These are phyloP conservation scores for Cyrtorhinus lividipennis DNA, from an alignment of 1,140 invertebrate species.

Conservation along the genomic window DNA sequence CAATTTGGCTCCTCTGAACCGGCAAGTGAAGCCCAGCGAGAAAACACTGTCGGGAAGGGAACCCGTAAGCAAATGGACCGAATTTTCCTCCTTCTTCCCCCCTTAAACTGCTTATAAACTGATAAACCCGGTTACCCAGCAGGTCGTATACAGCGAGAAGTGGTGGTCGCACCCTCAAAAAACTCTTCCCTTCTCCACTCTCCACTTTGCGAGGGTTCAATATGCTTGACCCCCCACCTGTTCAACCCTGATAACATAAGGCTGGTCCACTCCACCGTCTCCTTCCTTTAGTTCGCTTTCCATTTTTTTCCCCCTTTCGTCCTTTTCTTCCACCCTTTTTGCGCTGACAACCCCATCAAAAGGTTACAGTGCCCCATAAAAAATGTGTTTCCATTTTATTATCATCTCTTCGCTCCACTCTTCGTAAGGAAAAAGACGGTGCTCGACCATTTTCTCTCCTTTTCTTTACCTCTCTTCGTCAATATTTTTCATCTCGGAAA, in stretches of 20 bases:
- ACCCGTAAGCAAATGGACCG: constrained; percentile 13
- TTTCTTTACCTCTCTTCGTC: no score
- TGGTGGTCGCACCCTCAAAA: background rate
- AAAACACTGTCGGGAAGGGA: background rate
- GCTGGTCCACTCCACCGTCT: constrained; percentile 5
- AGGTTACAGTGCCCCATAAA: constrained; percentile 14
- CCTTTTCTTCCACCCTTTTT: background rate
- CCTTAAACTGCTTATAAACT: constrained; percentile 10
- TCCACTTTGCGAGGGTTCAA: constrained; percentile 11
- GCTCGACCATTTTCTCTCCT: no score
- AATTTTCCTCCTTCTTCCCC: background rate
- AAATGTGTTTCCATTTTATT: constrained; percentile 17
- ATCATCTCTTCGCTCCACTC: no score
- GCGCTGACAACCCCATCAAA: constrained; percentile 13
- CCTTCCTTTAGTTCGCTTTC: background rate
- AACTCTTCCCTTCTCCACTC: background rate
- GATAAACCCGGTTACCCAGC: background rate
- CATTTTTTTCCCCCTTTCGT: background rate
- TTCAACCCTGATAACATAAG: constrained; percentile 14
- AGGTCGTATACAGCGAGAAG: background rate
- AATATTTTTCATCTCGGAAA: no score
- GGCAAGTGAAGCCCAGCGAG: background rate
- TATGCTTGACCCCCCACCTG: constrained; percentile 16
- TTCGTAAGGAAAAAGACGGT: no score
- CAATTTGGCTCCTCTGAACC: background rate